phyloP scores from a whole-genome alignment of 2,797 vertebrate species.

The Emydoidea blandingii region DNA sequence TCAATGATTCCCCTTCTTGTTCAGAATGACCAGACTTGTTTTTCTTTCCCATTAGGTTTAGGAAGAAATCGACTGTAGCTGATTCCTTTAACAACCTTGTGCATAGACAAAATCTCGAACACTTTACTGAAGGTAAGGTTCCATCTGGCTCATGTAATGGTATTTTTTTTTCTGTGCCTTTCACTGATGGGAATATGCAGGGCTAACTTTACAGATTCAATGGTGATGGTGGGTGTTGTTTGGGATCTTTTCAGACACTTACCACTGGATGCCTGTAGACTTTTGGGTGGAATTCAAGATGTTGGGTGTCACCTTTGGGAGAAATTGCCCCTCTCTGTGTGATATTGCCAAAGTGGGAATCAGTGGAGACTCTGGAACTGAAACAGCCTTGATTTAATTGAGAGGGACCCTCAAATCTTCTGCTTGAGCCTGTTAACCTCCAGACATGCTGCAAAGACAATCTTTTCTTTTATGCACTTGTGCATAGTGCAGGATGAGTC shows the following conservation, averaged over 20 bases:
- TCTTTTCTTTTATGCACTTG: background rate
- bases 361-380: background rate
- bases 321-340: background rate
- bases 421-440: background rate
- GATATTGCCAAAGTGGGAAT: background rate
- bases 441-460: background rate
- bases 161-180: background rate
- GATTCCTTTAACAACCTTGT: conserved; percentile 89
- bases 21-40: conserved; percentile 13
- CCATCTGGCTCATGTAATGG: fast-evolving
- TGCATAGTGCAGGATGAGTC: background rate
- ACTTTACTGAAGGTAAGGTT: conserved; percentile 91
- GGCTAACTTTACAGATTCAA: background rate
- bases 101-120: conserved; percentile 82
- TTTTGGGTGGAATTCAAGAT: background rate
- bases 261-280: background rate
- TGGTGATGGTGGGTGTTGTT: background rate
- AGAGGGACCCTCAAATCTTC: background rate
- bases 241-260: background rate
- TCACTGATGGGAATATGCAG: background rate
- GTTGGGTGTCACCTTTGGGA: background rate
- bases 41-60: conserved; percentile 82
- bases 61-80: conserved; percentile 89
- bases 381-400: background rate
- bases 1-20: background rate